Base-by-base conservation (phyloP, 2,797 vertebrate species). In the Ctenopoma kingsleyae region DNA sequence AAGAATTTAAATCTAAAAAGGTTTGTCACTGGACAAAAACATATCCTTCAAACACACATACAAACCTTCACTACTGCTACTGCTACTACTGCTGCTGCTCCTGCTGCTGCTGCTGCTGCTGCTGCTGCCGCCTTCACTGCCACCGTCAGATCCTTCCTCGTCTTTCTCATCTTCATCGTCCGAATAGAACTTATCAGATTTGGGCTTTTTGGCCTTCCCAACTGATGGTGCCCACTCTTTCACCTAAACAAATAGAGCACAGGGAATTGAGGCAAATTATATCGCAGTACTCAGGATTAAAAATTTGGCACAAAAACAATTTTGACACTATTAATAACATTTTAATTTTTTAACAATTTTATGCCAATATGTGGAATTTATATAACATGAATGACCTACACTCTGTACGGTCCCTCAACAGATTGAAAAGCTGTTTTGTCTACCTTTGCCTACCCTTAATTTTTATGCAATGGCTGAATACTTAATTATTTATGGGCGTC, bases 131-230 rank as follows among this genome's bases (percentile, higher is more conserved):
- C 52, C 75, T 19, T 89, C 87, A 35, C 85, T 84, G 35, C 76
- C 68, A 20, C 91, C 88, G 71, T 65, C 77, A 10, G 91, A 91
- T 9, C 47, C 82, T 41, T 85, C 74, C n/a, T 89, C 86, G 2
- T 86, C 84, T 44, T 94, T 94, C 44, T 95, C 93, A 1, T 94
- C 93, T 23, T 91, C 88, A 3, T 93, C 89, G 0, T 97, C 97
- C 0, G 98, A 98, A 86, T 98, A 99, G 88, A 99, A 99, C 82
- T 96, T 96, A n/a, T 71, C 64, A 48, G 94, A 87, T 81, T 95
- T 96, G 40, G 93, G 67, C 92, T 96, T 41, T 85, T 96, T 98
- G 65, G 82, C 8, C 83, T 97, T 98, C 73, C 92, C 93, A n/a
- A 83, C 65, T 40, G 81, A 48, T 16, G 91, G 87, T 6, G 84